Evolutionary conservation across 2,797 vertebrate species (phyloP).

Genomic region (Momotus momota): DNA sequence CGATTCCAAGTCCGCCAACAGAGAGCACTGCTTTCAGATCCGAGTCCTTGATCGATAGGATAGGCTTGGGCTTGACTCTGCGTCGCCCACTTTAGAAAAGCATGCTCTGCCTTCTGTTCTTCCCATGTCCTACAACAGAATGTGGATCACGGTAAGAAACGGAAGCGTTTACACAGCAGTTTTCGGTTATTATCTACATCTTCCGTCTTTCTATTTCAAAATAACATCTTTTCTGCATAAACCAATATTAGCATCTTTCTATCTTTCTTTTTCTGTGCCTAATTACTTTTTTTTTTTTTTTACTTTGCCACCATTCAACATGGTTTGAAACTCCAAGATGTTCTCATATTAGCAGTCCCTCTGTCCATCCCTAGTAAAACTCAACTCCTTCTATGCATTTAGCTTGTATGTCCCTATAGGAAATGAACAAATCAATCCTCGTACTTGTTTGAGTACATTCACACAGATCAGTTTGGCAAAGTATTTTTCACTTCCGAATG

Average conservation of each 20-base stretch:
- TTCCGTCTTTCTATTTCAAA: background rate
- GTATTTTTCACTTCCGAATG: background rate
- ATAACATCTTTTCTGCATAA: background rate
- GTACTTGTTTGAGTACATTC: background rate
- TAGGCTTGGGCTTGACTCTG: conserved; percentile 75
- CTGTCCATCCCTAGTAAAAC: background rate
- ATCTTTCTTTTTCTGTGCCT: background rate
- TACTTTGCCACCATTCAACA: background rate
- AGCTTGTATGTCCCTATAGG: background rate
- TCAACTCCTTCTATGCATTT: background rate
- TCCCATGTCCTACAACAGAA: conserved; percentile 89
- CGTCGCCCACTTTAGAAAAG: conserved; percentile 87
- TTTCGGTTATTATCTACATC: background rate
- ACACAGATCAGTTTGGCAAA: background rate
- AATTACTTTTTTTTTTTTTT: background rate
- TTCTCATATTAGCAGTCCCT: background rate
- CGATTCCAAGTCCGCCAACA: conserved; percentile 82
- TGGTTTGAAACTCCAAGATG: background rate
- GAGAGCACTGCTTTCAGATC: conserved; percentile 81
- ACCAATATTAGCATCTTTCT: background rate
- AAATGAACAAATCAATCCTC: background rate
- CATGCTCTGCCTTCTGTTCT: conserved; percentile 99
- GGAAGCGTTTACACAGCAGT: background rate
- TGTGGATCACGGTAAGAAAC: conserved; percentile 63
- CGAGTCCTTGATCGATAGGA: conserved; percentile 77